phyloP scores from a whole-genome alignment of 37 sponge, comb jelly and placozoan genomes.

The Ephydatia muelleri region DNA sequence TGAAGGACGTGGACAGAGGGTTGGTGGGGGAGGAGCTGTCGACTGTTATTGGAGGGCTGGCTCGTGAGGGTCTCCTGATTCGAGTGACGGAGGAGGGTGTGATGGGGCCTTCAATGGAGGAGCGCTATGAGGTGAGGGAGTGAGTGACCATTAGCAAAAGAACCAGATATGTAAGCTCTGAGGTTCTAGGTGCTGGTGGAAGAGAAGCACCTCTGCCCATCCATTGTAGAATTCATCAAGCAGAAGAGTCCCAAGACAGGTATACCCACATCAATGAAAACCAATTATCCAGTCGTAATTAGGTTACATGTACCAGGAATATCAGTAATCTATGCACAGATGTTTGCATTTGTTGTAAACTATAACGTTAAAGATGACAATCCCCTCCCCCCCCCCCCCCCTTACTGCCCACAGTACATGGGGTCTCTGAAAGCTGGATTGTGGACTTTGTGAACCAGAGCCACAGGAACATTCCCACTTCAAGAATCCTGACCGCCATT shows the following conservation, averaged over 20 bases:
- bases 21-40: neutral
- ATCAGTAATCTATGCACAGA: too few relatives aligned
- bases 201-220: conserved; percentile 45
- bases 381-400: too few relatives aligned
- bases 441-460: conserved; percentile 26
- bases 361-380: too few relatives aligned
- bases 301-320: too few relatives aligned
- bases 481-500: conserved; percentile 16
- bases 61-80: neutral
- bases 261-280: neutral
- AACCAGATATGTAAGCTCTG: neutral
- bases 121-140: neutral
- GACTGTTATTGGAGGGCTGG: neutral
- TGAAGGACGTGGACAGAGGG: neutral
- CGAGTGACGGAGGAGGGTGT: neutral
- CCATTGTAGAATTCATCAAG: conserved; percentile 27
- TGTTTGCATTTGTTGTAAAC: too few relatives aligned
- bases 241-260: conserved; percentile 15
- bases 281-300: neutral
- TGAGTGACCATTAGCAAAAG: neutral
- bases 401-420: neutral
- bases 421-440: conserved; percentile 49
- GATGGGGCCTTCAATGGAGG: neutral
- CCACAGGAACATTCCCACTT: conserved; percentile 13
- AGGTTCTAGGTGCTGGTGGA: conserved; percentile 22